Evolutionary conservation across 2,888 invertebrate genomes (phyloP).

Genomic region (Hydropsyche betteni): DNA sequence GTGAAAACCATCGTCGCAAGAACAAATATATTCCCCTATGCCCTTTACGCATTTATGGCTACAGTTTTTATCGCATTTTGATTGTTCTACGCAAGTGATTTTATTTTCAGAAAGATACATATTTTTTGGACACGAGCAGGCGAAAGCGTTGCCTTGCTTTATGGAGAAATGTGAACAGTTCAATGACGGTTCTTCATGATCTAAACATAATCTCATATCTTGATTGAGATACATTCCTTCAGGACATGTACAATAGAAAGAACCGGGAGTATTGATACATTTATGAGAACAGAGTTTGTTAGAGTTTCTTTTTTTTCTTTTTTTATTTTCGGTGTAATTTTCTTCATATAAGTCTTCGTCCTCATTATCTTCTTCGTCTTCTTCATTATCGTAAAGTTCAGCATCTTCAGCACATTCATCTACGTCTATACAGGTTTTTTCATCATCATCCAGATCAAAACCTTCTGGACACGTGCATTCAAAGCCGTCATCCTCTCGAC

Average conservation of each 20-base stretch:
- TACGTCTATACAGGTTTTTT: constrained; percentile 61
- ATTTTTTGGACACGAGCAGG: constrained; percentile 50
- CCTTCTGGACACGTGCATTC: constrained; percentile 65
- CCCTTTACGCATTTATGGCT: constrained; percentile 60
- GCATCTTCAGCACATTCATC: constrained; percentile 58
- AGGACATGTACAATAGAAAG: constrained; percentile 69
- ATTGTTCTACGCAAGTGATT: constrained; percentile 42
- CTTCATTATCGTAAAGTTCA: constrained; percentile 55
- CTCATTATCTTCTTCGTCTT: constrained; percentile 55
- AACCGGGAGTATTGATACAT: constrained; percentile 71
- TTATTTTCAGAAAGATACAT: constrained; percentile 42
- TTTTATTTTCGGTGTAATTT: constrained; percentile 55
- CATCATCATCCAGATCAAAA: constrained; percentile 57
- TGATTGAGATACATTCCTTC: constrained; percentile 62
- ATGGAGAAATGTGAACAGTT: constrained; percentile 50
- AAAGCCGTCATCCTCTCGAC: constrained; percentile 36
- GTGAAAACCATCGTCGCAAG: constrained; percentile 60
- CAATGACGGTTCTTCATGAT: constrained; percentile 48
- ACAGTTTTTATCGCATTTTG: constrained; percentile 52
- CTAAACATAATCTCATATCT: constrained; percentile 60
- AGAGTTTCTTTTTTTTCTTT: constrained; percentile 54
- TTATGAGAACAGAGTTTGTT: constrained; percentile 59
- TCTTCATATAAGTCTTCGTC: constrained; percentile 56
- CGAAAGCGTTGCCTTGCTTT: not conserved
- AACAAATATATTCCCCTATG: constrained; percentile 62